Evolutionary conservation across 2,797 vertebrate species (phyloP), one percentile per base, ranked within the genome.

Genomic region (Jordanella pulchra): DNA sequence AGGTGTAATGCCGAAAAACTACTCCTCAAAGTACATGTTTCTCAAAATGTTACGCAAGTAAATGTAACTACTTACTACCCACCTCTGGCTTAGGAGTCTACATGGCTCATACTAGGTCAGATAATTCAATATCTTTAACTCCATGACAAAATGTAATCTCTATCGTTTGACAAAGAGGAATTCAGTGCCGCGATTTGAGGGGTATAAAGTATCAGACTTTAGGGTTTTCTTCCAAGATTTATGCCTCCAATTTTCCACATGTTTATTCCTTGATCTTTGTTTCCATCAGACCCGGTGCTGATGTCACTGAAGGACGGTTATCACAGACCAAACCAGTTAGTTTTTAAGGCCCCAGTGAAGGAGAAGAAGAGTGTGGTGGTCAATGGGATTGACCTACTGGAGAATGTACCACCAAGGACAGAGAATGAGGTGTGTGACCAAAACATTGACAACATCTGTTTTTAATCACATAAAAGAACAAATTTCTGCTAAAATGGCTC

Each of bases 271-370:
- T 79, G 32, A 51, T 73, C 42, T 14, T 66, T 65, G 84, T n/a
- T 83, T 21, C 69, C 54, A 72, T 61, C 88, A 99, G 98, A 97
- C 81, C 98, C 98, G 0, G 96, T 99, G 75, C 89, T 99, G 91
- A 95, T 98, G 93, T 99, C 97, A 0, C 90, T 99, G 82, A 99
- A 97, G 87, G 97, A 99, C 69, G 97, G 97, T 71, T 99, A 97
- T 89, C 95, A 94, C 82, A 95, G 92, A 68, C 95, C 96, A 27
- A 95, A 95, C 75, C 96, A 96, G 86, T 79, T 96, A 1, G 96
- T 96, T 81, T 99, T 99, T 83, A 99, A 99, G 86, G 96, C 96
- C 0, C 97, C 97, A 0, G 94, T 94, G 72, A 96, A 94, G 87
- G 97, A 98, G 72, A 99, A 98, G 93, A 99, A 95, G 83, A 96